Evolutionary conservation across 2,888 invertebrate species (phyloP), one percentile per base, ranked within the genome.

Genomic region (Monopis laevigella): DNA sequence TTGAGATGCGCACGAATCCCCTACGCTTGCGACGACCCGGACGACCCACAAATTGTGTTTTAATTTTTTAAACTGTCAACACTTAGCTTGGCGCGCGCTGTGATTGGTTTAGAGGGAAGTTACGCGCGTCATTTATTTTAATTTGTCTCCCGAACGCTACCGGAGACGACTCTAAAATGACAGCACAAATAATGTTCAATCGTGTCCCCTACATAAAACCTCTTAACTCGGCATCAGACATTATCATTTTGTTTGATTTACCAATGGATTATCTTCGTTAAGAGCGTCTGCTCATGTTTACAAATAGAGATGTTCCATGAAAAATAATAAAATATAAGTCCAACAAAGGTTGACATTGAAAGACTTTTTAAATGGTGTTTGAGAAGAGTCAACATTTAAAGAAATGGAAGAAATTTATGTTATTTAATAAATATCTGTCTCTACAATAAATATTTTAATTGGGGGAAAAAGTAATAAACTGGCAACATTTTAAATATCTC

Each of bases 51-150:
- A 29, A 40, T 40, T 40, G 40, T 40, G 29, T 40, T 40, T 40
- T 40, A 40, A 40, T 40, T 40, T 40, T 40, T 40, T 40, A 40
- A 40, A 40, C 40, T 40, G 40, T 40, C 40, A 40, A 40, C 40
- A 40, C 40, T 40, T 29, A 19, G 29, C 6, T 11, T 17, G 29
- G 28, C 28, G 38, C 16, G 27, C 14, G 29, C 3, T 11, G 29
- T 16, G 27, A 39, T 39, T 39, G 39, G 39, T 39, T 39, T n/a
- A 16, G 27, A 39, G 39, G 27, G 39, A 12, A 26, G 39, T 39
- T 39, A 21, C 27, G 40, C 40, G 29, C 40, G 40, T 40, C 40
- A 40, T 40, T 40, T 40, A 40, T 40, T 40, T 40, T 40, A 40
- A 40, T 40, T 39, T 28, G 39, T 39, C 39, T 39, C 39, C 39